These are phyloP conservation scores for Listrodromus nycthemerus DNA, from an alignment of 2,888 invertebrate species.

Conservation along the genomic window DNA sequence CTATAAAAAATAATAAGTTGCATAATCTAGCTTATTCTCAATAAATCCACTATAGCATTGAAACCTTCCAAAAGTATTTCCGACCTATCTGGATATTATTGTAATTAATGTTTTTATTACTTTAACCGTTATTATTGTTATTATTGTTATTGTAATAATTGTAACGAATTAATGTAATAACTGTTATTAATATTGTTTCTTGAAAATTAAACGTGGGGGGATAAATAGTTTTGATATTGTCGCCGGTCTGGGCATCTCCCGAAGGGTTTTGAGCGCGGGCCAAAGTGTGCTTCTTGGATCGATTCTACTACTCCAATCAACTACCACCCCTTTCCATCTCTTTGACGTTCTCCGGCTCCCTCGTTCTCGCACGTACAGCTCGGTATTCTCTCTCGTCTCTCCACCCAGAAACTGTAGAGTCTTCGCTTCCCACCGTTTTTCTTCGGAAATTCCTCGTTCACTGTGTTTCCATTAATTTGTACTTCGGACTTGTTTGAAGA, in stretches of 20 bases:
- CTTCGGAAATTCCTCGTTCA: background rate
- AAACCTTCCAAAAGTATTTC: too few species aligned
- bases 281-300: constrained; percentile 65
- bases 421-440: constrained; percentile 14
- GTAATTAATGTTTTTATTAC: background rate
- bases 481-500: constrained; percentile 33
- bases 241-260: constrained; percentile 20
- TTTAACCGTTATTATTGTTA: too few species aligned
- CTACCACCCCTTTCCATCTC: constrained; percentile 38
- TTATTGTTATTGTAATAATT: background rate
- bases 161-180: background rate
- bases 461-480: constrained; percentile 33
- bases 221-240: constrained; percentile 27
- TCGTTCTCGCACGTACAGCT: constrained; percentile 15
- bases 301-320: constrained; percentile 67
- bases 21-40: too few species aligned
- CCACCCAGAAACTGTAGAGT: background rate
- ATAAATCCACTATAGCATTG: too few species aligned
- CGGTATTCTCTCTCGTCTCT: constrained; percentile 4
- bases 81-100: too few species aligned
- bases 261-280: constrained; percentile 59
- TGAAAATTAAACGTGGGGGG: constrained; percentile 16
- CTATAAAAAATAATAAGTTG: too few species aligned
- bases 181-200: background rate
- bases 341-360: constrained; percentile 55